Evolutionary conservation across 1,140 invertebrate genomes (phyloP).

Genomic region (Samia ricini): DNA sequence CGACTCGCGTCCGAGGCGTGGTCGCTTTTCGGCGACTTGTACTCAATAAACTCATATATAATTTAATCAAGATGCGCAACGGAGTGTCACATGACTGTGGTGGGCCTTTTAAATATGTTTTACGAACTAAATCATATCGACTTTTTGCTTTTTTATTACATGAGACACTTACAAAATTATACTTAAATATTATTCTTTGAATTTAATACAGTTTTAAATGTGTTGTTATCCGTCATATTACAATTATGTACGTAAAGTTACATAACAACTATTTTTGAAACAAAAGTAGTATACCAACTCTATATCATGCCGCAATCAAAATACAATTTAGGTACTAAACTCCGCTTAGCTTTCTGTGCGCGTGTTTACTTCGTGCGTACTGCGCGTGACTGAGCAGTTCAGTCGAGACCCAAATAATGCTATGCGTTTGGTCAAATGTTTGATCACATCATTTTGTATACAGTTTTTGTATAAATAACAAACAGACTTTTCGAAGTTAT

Average conservation of each 20-base stretch:
- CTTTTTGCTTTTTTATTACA: no score
- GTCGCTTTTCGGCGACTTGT: conserved; percentile 60
- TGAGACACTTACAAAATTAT: no score
- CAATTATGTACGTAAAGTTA: neutral
- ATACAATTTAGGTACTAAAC: conserved; percentile 35
- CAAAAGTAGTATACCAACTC: conserved; percentile 32
- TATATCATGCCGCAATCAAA: conserved; percentile 38
- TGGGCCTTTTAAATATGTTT: conserved; percentile 11
- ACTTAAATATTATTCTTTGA: no score
- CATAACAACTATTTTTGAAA: neutral
- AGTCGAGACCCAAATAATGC: conserved; percentile 12
- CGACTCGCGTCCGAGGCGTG: conserved; percentile 50
- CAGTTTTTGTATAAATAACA: neutral
- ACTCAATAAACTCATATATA: conserved; percentile 68
- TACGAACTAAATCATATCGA: neutral
- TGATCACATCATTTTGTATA: conserved; percentile 2
- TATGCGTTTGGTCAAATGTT: conserved; percentile 13
- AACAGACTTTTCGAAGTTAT: no score
- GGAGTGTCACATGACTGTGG: conserved; percentile 17
- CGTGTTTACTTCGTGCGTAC: conserved; percentile 39
- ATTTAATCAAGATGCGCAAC: conserved; percentile 52
- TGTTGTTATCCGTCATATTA: neutral
- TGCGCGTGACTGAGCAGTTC: conserved; percentile 30
- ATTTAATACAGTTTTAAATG: neutral
- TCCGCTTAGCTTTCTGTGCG: conserved; percentile 40